Conservation (phyloP, 2,113 vertebrate genomes). For the Austrofundulus limnaeus region DNA sequence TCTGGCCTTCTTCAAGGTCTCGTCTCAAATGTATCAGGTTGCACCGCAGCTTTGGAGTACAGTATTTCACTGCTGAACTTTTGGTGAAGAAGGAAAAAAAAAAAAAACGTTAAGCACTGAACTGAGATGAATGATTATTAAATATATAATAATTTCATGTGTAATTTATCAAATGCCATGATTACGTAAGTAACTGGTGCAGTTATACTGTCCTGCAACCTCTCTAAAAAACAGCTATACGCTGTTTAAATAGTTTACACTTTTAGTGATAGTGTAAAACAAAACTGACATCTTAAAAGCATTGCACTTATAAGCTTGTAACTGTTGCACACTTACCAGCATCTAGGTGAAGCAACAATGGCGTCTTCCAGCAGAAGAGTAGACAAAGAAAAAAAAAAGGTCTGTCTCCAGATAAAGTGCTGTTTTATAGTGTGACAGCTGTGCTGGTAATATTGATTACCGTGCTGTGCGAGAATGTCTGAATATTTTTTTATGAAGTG, state of each 20-base stretch:
- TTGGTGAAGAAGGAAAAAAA: conserved; percentile 20
- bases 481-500: conserved; percentile 71
- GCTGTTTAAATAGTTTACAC: neutral
- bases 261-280: neutral
- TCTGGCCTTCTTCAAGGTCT: conserved; percentile 75
- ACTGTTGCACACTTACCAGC: conserved; percentile 3
- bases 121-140: neutral
- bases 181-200: no score
- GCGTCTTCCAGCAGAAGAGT: conserved; percentile 10
- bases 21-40: conserved; percentile 66
- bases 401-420: conserved; percentile 47
- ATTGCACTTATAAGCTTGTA: neutral
- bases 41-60: conserved; percentile 48
- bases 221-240: neutral
- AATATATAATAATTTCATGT: neutral
- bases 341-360: conserved; percentile 24
- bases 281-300: neutral
- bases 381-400: conserved; percentile 44
- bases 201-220: neutral
- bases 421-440: conserved; percentile 76
- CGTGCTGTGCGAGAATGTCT: conserved; percentile 45
- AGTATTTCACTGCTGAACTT: conserved; percentile 50
- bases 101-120: neutral
- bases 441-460: conserved; percentile 79
- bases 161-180: neutral